A percentile compares a stretch with the other conserved stretches of the same genome.
phyloP scores from a whole-genome alignment of 1,140 invertebrate species.

The roundworm (Caenorhabditis elegans) region WBcel235 BX284605.5:262501-263000 shows the following conservation, averaged over 20 bases:
- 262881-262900: background rate
- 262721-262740: background rate
- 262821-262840: background rate
- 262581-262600: background rate
- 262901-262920: background rate
- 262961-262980: background rate
- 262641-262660: background rate
- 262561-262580: background rate
- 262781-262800: background rate
- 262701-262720: background rate
- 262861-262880: background rate
- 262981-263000: background rate
- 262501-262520: background rate
- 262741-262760: slow-evolving; percentile 1
- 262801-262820: slow-evolving; percentile 7
- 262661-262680: slow-evolving; percentile 7
- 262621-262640: slow-evolving; percentile 18
- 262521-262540: background rate
- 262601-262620: slow-evolving; percentile 36
- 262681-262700: background rate
- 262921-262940: background rate
- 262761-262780: slow-evolving; percentile 23
- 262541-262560: background rate
- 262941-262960: no score
- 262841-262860: background rate